Evolutionary conservation across 2,888 invertebrate genomes (phyloP).

Genomic region (Calameuta idolon): DNA sequence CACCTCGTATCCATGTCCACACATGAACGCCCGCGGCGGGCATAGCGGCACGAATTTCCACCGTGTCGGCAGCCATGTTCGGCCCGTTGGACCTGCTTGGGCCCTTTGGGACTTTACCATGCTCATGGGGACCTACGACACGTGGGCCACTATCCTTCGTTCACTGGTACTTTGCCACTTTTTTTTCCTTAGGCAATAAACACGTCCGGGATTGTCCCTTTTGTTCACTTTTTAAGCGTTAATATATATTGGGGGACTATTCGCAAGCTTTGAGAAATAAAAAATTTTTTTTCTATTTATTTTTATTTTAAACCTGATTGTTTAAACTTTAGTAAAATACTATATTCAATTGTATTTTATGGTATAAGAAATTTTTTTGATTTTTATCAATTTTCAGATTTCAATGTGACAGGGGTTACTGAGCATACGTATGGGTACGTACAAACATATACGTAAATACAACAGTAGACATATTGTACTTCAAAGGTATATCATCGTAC

Average conservation of each 20-base stretch:
- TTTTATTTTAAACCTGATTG: not conserved
- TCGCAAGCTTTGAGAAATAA: not conserved
- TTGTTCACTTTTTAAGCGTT: not conserved
- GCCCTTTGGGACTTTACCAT: not conserved
- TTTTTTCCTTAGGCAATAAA: not conserved
- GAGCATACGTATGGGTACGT: not conserved
- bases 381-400: not conserved
- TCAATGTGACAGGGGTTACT: not conserved
- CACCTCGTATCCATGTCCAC: slow-evolving; percentile 9
- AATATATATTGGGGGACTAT: not conserved
- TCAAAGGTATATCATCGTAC: not conserved
- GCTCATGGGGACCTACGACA: not conserved
- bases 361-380: not conserved
- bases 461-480: not conserved
- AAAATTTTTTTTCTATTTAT: not conserved
- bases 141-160: not conserved
- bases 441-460: not conserved
- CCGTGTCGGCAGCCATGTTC: not conserved
- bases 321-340: not conserved
- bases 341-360: not conserved
- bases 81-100: not conserved
- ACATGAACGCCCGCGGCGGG: slow-evolving; percentile 3
- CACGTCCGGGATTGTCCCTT: not conserved
- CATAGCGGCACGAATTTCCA: slow-evolving; percentile 3
- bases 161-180: not conserved